These are phyloP conservation scores for Diorhabda elongata DNA, from an alignment of 1,140 invertebrate genomes.

Conservation along the genomic window DNA sequence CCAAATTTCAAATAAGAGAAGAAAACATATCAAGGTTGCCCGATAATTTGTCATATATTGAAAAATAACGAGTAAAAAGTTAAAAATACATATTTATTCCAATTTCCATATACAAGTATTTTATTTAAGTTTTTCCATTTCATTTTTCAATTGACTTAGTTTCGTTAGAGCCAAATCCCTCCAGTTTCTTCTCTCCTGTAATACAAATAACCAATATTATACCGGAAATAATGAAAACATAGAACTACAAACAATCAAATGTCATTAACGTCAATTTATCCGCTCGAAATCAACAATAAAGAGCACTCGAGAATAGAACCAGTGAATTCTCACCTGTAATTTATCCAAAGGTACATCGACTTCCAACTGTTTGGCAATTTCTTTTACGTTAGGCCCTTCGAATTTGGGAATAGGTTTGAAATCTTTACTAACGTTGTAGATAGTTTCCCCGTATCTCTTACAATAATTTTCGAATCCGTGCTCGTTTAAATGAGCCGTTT, in stretches of 20 bases:
- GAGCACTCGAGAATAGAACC: neutral
- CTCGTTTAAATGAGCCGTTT: conserved; percentile 93
- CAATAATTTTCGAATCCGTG: conserved; percentile 76
- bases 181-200: conserved; percentile 69
- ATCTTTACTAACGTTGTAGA: conserved; percentile 70
- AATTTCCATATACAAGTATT: neutral
- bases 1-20: no score
- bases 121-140: conserved; percentile 47
- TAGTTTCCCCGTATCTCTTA: conserved; percentile 73
- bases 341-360: conserved; percentile 70
- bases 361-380: conserved; percentile 66
- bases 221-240: neutral
- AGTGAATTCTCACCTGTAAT: conserved; percentile 45
- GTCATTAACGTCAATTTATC: neutral
- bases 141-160: conserved; percentile 75
- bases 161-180: conserved; percentile 78
- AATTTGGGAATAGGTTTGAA: conserved; percentile 72
- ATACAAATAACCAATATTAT: neutral
- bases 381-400: conserved; percentile 59
- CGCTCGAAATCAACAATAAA: neutral
- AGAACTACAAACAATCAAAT: neutral
- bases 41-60: no score
- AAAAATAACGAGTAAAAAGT: no score
- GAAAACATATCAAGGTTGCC: no score
- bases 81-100: no score